A percentile compares a stretch with the other conserved stretches of the same genome.
Evolutionary conservation across 2,797 vertebrate genomes (phyloP).

Genomic region (Enteromius mattozi): DNA sequence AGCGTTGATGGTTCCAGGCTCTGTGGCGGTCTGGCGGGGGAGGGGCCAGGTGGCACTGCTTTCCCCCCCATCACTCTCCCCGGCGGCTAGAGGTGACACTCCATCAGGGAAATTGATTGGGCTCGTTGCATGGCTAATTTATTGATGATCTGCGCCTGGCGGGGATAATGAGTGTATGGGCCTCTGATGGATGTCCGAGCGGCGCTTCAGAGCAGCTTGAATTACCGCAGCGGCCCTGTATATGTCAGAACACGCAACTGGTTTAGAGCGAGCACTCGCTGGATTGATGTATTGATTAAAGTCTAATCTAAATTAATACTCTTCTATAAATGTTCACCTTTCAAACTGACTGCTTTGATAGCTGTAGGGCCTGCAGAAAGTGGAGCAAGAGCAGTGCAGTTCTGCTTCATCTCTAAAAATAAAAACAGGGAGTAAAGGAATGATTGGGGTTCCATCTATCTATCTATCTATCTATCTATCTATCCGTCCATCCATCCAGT

Average conservation of each 20-base stretch:
- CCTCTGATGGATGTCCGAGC: slow-evolving; percentile 73
- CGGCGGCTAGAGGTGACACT: slow-evolving; percentile 80
- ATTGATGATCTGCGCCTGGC: slow-evolving; percentile 76
- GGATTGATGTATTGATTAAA: slow-evolving; percentile 56
- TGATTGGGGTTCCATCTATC: too few species aligned
- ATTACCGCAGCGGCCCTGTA: slow-evolving; percentile 44
- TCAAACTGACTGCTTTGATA: slow-evolving; percentile 34
- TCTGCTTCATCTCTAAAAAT: not conserved
- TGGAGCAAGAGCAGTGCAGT: not conserved
- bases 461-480: not conserved
- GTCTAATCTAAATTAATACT: slow-evolving; percentile 58
- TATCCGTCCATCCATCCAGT: not conserved
- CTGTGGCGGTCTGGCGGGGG: not conserved
- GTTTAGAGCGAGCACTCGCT: slow-evolving; percentile 35
- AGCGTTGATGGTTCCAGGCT: slow-evolving; percentile 41
- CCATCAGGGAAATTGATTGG: slow-evolving; percentile 78
- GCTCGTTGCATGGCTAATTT: slow-evolving; percentile 79
- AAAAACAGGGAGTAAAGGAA: not conserved
- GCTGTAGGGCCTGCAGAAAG: slow-evolving; percentile 15
- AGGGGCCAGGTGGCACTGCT: slow-evolving; percentile 60
- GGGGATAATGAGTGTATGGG: slow-evolving; percentile 74
- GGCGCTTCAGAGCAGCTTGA: slow-evolving; percentile 41
- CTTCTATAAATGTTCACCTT: slow-evolving; percentile 43
- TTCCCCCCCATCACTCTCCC: slow-evolving; percentile 60
- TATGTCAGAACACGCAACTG: slow-evolving; percentile 51